phyloP scores from a whole-genome alignment of 2,797 vertebrate species.

The Babyrousa celebensis region DNA sequence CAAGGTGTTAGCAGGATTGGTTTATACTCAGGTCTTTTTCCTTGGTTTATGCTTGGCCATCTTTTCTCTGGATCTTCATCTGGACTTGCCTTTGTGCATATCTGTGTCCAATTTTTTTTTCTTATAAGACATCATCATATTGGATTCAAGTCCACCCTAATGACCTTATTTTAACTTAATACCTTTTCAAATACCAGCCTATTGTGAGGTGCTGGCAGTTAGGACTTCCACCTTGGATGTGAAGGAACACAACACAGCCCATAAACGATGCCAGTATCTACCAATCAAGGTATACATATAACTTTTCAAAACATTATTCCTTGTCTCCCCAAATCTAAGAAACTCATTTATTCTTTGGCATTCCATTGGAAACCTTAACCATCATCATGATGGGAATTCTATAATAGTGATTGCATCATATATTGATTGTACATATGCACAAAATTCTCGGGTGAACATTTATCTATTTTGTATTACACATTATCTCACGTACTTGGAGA shows the following conservation, averaged over 20 bases:
- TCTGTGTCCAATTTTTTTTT: background rate
- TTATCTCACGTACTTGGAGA: background rate
- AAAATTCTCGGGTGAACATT: background rate
- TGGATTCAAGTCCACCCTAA: background rate
- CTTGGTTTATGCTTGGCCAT: background rate
- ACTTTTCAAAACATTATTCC: background rate
- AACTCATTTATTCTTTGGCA: background rate
- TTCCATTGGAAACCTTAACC: background rate
- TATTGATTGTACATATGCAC: background rate
- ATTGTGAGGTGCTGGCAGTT: background rate
- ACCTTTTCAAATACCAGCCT: background rate
- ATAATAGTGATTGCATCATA: background rate
- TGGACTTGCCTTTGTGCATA: background rate
- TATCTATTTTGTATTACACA: background rate
- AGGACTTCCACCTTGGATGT: background rate
- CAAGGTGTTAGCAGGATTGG: background rate
- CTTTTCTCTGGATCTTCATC: background rate
- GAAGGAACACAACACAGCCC: background rate
- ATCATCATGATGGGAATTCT: background rate
- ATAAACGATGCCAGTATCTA: background rate
- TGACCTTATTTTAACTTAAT: conserved; percentile 14
- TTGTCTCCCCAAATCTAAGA: background rate
- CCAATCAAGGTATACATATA: background rate
- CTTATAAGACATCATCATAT: background rate
- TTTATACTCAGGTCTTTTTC: background rate